Percentiles rank a stretch among this genome's conserved stretches.
Evolutionary conservation across 2,113 vertebrate genomes (phyloP).

Genomic region (Petromus typicus): DNA sequence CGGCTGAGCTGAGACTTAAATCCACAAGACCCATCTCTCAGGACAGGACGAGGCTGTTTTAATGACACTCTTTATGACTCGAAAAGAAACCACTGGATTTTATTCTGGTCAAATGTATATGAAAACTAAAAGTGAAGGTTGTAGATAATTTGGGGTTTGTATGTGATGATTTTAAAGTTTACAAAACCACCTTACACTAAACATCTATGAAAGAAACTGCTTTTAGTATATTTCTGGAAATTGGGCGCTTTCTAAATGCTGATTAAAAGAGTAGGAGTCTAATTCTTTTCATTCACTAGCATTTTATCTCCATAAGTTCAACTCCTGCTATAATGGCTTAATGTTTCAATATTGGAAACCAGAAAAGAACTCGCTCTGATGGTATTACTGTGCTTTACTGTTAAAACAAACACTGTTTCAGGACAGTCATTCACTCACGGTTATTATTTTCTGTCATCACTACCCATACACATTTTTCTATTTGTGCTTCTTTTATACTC

Average conservation of each 20-base stretch:
- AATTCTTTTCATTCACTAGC: not conserved
- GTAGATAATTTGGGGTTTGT: not conserved
- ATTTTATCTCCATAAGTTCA: not conserved
- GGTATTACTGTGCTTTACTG: not conserved
- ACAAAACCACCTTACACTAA: not conserved
- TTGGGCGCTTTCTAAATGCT: not conserved
- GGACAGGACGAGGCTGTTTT: not conserved
- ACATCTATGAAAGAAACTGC: not conserved
- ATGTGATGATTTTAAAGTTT: not conserved
- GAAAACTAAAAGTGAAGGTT: not conserved
- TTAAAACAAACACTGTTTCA: not conserved
- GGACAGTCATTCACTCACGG: not conserved
- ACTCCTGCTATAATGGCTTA: not conserved
- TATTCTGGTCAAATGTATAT: not conserved
- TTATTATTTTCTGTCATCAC: not conserved
- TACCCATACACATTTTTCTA: not conserved
- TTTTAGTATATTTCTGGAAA: not conserved
- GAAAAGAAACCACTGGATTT: not conserved
- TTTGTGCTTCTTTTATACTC: slow-evolving; percentile 43
- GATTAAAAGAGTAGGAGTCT: not conserved
- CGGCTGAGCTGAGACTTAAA: not conserved
- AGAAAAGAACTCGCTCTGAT: not conserved
- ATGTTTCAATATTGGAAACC: not conserved
- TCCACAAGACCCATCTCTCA: not conserved
- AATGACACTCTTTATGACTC: not conserved